phyloP scores from a whole-genome alignment of 2,113 vertebrate genomes.

The Egretta garzetta region DNA sequence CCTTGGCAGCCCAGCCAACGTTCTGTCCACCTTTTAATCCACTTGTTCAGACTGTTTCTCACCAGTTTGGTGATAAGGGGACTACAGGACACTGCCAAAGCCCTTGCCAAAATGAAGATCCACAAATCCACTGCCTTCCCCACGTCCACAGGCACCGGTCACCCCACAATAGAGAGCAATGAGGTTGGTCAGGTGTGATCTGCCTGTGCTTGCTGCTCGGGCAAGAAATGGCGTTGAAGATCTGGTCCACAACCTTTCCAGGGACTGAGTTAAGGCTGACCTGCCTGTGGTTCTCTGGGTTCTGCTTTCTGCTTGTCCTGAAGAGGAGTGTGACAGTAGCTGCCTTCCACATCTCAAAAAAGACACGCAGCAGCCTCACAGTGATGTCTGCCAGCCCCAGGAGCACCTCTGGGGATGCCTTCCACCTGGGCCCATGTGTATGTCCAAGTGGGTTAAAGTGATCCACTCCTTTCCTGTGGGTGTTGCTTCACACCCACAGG shows the following conservation, averaged over 20 bases:
- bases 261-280: neutral
- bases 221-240: neutral
- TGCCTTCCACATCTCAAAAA: neutral
- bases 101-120: neutral
- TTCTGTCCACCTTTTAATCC: neutral
- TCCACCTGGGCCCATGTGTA: accelerated
- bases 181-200: neutral
- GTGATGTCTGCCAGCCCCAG: neutral
- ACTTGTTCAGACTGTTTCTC: neutral
- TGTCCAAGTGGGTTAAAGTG: neutral
- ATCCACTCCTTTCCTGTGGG: accelerated
- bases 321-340: neutral
- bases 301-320: neutral
- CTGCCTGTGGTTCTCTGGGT: neutral
- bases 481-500: neutral
- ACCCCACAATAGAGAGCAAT: neutral
- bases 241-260: accelerated
- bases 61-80: neutral
- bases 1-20: neutral
- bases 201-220: neutral
- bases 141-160: neutral
- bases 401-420: neutral
- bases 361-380: neutral
- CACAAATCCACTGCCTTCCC: neutral
- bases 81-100: neutral